Conservation (phyloP, 2,888 invertebrate species). For the Rhagonycha fulva region DNA sequence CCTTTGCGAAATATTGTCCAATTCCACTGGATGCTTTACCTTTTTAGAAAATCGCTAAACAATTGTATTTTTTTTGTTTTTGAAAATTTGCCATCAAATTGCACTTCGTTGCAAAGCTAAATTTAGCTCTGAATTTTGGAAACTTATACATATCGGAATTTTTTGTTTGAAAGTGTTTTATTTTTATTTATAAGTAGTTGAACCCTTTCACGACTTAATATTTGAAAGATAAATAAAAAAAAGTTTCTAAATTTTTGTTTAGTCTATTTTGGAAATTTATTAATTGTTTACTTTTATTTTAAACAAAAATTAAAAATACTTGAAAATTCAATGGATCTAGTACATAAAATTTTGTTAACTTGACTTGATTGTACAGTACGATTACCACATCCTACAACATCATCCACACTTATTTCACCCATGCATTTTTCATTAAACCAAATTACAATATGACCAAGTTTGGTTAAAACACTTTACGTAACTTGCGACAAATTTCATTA, state of each 20-base stretch:
- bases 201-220: background rate
- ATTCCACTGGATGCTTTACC: too few relatives aligned
- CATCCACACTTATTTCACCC: background rate
- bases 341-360: background rate
- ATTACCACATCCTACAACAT: background rate
- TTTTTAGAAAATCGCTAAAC: too few relatives aligned
- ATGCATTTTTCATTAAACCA: background rate
- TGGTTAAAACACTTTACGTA: background rate
- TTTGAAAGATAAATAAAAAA: background rate
- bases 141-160: background rate
- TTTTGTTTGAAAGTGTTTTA: background rate
- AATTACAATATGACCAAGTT: background rate
- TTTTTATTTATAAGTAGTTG: background rate
- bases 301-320: background rate
- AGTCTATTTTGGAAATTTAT: background rate
- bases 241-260: background rate
- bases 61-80: too few relatives aligned
- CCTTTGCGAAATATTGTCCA: too few relatives aligned
- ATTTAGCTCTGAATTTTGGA: background rate
- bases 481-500: background rate
- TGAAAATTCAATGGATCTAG: background rate
- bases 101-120: too few relatives aligned
- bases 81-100: too few relatives aligned
- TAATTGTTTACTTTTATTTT: background rate
- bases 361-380: background rate